These are phyloP conservation scores for Beris chalybata DNA, from an alignment of 2,888 invertebrate genomes.

Conservation along the genomic window DNA sequence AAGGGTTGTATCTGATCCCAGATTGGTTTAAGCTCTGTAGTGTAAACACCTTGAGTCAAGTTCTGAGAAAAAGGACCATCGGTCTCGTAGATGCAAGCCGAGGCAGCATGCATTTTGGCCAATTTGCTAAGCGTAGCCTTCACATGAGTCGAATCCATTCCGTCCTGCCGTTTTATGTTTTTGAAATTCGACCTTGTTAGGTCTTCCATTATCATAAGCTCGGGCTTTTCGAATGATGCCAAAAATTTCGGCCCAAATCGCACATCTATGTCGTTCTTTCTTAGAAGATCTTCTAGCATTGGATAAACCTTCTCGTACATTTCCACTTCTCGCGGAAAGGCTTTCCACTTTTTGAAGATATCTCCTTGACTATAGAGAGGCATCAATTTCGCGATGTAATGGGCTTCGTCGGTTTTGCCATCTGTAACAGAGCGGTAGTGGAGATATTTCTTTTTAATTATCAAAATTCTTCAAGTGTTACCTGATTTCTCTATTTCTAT, in stretches of 20 bases:
- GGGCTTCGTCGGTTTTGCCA: slow-evolving; percentile 38
- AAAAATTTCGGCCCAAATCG: slow-evolving; percentile 49
- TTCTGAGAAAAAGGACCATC: slow-evolving; percentile 44
- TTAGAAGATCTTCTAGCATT: slow-evolving; percentile 49
- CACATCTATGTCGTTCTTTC: slow-evolving; percentile 43
- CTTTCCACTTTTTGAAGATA: slow-evolving; percentile 38
- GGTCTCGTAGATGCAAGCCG: slow-evolving; percentile 42
- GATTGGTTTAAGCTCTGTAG: slow-evolving; percentile 8
- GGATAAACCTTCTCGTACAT: slow-evolving; percentile 50
- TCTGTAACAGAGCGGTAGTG: background rate
- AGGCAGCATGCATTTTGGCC: slow-evolving; percentile 51
- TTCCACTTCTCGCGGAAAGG: slow-evolving; percentile 50
- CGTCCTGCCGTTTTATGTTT: slow-evolving; percentile 46
- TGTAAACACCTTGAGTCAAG: slow-evolving; percentile 42
- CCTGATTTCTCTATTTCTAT: slow-evolving; percentile 44
- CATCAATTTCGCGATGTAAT: slow-evolving; percentile 48
- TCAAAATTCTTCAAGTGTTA: slow-evolving; percentile 34
- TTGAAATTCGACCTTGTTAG: slow-evolving; percentile 47
- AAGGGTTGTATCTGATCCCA: slow-evolving; percentile 42
- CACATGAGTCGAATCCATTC: slow-evolving; percentile 46
- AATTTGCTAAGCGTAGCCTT: slow-evolving; percentile 46
- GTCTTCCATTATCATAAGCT: slow-evolving; percentile 50
- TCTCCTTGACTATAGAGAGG: slow-evolving; percentile 38
- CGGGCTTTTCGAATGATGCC: slow-evolving; percentile 42
- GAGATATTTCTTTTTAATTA: no score